Base-by-base conservation (phyloP, 2,797 vertebrate genomes). In the Carduelis carduelis region DNA sequence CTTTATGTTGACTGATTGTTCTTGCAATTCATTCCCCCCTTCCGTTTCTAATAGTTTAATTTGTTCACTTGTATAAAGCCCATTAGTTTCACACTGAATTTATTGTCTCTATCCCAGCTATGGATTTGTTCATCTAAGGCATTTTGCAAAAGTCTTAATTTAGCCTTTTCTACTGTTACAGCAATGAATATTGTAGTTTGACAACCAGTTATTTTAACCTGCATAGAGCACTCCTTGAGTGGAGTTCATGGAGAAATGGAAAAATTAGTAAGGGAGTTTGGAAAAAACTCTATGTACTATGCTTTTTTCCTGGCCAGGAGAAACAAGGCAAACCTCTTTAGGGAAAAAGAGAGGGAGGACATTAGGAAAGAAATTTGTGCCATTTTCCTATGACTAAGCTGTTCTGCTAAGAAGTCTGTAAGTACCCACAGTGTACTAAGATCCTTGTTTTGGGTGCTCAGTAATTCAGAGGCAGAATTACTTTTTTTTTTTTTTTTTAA, bases 141-240 rank as follows among this genome's bases (percentile, higher is more conserved):
- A 41, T 74, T 72, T 92, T 86, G 70, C 66, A 89, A 50, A 92
- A 91, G 49, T 76, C 78, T 96, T 90, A 84, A 91, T 92, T 97
- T 94, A 93, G 75, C 49, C 66, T 95, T 96, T 93, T 96, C 88
- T 88, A 23, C 43, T 59, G 37, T 88, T 90, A 43, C 79, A 95
- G 66, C 71, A 94, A 17, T 80, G 88, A 95, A 89, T 71, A 46
- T 44, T 81, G 37, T 56, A 74, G 53, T 91, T 93, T 95, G 95
- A 94, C 92, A 97, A 65, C 70, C 69, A 87, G 74, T 93, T 96
- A 96, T 96, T 97, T 97, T 83, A 93, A 94, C 91, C 66, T 74
- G 79, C 61, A 76, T 83, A 76, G 53, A 70, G 37, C 43, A 28
- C 46, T 96, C 53, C 66, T 93, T 76, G 61, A 90, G 69, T 78